These are phyloP conservation scores for Dichetophora obliterata DNA, from an alignment of 2,888 invertebrate genomes.

Conservation along the genomic window DNA sequence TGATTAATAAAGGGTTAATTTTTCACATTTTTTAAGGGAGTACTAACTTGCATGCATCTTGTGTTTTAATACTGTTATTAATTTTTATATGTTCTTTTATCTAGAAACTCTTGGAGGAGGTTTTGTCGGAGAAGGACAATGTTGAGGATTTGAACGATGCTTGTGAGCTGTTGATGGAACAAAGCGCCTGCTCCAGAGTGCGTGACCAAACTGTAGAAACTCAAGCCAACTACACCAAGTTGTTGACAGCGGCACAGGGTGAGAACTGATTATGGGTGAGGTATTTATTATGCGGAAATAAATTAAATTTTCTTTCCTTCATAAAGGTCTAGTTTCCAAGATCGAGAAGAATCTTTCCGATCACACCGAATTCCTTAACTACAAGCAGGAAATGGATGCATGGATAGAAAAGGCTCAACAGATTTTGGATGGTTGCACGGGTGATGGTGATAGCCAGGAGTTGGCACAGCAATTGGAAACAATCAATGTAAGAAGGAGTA, in stretches of 20 bases:
- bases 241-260: slow-evolving; percentile 84
- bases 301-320: background rate
- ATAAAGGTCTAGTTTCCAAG: slow-evolving; percentile 78
- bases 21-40: background rate
- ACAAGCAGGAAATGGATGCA: slow-evolving; percentile 84
- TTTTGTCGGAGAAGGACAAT: slow-evolving; percentile 80
- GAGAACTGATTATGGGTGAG: slow-evolving; percentile 40
- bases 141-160: slow-evolving; percentile 88
- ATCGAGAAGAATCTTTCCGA: slow-evolving; percentile 92
- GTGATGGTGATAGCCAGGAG: slow-evolving; percentile 82
- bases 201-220: slow-evolving; percentile 88
- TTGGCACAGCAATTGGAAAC: slow-evolving; percentile 86
- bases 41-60: background rate
- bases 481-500: slow-evolving; percentile 74
- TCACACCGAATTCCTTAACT: slow-evolving; percentile 90
- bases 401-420: slow-evolving; percentile 88
- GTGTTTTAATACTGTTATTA: background rate
- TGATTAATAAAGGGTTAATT: too few species aligned
- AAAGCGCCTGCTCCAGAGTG: slow-evolving; percentile 86
- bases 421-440: slow-evolving; percentile 85
- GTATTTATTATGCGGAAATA: background rate
- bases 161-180: slow-evolving; percentile 88
- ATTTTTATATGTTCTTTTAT: background rate
- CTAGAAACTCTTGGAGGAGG: slow-evolving; percentile 79
- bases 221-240: slow-evolving; percentile 84